phyloP scores from a whole-genome alignment of 2,888 invertebrate genomes.

The Leucophenga montana region DNA sequence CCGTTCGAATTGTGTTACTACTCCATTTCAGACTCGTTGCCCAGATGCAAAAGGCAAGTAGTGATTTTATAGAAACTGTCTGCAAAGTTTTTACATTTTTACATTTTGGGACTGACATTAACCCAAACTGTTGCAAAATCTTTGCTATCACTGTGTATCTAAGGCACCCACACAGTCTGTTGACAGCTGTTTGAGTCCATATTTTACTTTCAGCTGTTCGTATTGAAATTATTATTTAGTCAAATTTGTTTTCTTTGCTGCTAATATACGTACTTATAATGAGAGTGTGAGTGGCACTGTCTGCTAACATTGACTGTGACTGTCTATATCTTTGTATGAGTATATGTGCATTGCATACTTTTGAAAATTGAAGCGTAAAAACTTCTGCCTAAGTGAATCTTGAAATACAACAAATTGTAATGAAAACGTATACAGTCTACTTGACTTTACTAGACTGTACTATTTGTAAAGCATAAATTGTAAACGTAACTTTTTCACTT shows the following conservation, averaged over 20 bases:
- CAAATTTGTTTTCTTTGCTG: constrained; percentile 37
- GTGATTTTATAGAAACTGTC: constrained; percentile 63
- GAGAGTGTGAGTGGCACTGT: neutral
- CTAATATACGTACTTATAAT: too few relatives aligned
- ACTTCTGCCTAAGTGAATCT: constrained; percentile 63
- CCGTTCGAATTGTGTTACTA: too few relatives aligned
- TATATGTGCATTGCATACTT: too few relatives aligned
- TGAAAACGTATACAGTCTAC: too few relatives aligned
- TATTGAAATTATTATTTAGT: constrained; percentile 64
- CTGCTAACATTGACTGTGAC: neutral
- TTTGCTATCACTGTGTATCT: too few relatives aligned
- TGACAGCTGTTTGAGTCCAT: constrained; percentile 59
- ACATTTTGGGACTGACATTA: constrained; percentile 40
- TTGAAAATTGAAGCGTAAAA: constrained; percentile 65
- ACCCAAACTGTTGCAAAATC: too few relatives aligned
- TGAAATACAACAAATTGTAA: constrained; percentile 57
- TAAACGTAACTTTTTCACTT: too few relatives aligned
- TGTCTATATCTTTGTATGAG: constrained; percentile 14
- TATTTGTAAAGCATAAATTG: too few relatives aligned
- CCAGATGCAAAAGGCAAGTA: constrained; percentile 1
- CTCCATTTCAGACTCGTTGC: neutral
- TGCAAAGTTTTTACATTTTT: constrained; percentile 62
- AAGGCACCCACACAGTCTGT: constrained; percentile 39
- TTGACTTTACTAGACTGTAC: too few relatives aligned
- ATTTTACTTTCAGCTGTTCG: constrained; percentile 40